Evolutionary conservation across 2,797 vertebrate genomes (phyloP).

Genomic region (Mastacembelus armatus): DNA sequence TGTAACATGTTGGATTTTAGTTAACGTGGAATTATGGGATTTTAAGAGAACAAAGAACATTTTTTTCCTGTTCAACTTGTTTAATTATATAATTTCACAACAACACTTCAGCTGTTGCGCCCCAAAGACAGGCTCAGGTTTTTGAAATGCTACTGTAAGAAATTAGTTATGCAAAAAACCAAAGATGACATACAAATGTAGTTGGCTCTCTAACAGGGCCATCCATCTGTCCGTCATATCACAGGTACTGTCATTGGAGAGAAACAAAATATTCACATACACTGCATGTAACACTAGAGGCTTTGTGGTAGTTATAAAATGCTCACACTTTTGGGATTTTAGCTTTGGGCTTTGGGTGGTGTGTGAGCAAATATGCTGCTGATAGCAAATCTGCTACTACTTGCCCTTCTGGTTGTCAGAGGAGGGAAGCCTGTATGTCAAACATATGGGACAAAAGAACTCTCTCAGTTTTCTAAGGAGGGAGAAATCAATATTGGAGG

Average conservation of each 20-base stretch:
- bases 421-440: constrained; percentile 68
- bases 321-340: constrained; percentile 2
- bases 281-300: constrained; percentile 4
- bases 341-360: constrained; percentile 14
- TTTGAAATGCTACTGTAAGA: background rate
- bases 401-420: constrained; percentile 61
- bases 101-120: too few relatives aligned
- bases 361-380: constrained; percentile 67
- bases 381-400: constrained; percentile 62
- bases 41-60: too few relatives aligned
- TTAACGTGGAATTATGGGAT: background rate
- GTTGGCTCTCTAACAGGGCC: constrained; percentile 13
- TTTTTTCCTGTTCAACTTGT: too few relatives aligned
- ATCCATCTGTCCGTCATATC: constrained; percentile 36
- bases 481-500: constrained; percentile 84
- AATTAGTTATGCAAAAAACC: constrained; percentile 5
- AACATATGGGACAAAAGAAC: constrained; percentile 78
- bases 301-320: constrained; percentile 63
- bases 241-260: constrained; percentile 51
- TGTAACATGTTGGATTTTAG: background rate
- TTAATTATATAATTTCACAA: too few relatives aligned
- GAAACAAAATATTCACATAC: constrained; percentile 6
- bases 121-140: background rate
- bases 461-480: constrained; percentile 81
- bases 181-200: background rate